Evolutionary conservation across 2,888 invertebrate genomes (phyloP), one percentile per base, ranked within the genome.

Genomic region (Brassicogethes aeneus): DNA sequence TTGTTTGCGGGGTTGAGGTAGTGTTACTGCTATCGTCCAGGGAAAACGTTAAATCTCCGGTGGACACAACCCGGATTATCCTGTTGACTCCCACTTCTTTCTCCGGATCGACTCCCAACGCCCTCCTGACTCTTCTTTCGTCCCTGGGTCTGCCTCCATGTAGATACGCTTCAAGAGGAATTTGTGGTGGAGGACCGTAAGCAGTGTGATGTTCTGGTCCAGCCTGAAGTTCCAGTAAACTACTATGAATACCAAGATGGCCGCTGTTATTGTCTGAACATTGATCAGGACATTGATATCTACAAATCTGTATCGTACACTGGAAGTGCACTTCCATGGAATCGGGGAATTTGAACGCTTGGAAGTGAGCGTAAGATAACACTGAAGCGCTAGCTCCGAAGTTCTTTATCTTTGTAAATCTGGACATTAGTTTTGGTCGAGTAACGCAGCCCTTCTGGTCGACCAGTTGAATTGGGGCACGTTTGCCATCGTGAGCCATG

Each of bases 241-340:
- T 70, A 17, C 53, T 55, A 38, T 59, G 59, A 10, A 59, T 41
- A 33, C 57, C 61, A 23, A 49, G 43, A 35, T 52, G 53, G 16
- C 46, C 51, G 7, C 45, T 42, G 5, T 52, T 46, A 33, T 56
- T 55, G 17, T 85, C 85, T 1, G 87, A 83, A 61, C 92, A 93
- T 60, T 93, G 93, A 51, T 92, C 92, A 0, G 93, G 93, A 59
- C 93, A 93, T 56, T 90, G 86, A 59, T 90, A 89, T 53, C 92
- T 76, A 65, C 93, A 93, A 57, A 93, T 92, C 66, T 93, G 92
- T 48, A 93, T 92, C 17, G 92, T 92, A 64, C 92, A 93, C 65
- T 92, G 91, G 75, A 93, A 93, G 65, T 93, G 92, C 0, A 93
- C 93, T 64, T 93, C 92, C 92, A 93, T 93, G 1, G 91, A 91